phyloP scores from a whole-genome alignment of 2,888 invertebrate species.

The Leptinotarsa rubiginosa region DNA sequence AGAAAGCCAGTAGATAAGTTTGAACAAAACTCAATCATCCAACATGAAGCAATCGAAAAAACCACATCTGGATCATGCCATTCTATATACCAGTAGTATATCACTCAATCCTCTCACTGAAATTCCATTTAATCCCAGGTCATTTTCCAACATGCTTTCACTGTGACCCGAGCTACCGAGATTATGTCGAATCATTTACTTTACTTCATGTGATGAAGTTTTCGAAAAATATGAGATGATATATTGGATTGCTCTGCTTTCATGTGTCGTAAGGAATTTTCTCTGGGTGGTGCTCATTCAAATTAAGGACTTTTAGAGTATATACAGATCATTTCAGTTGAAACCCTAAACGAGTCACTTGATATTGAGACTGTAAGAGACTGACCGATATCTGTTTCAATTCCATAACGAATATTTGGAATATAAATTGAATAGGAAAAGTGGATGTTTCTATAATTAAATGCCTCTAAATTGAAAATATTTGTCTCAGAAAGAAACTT shows the following conservation, averaged over 20 bases:
- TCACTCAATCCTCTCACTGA: constrained; percentile 29
- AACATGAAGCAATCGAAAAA: background rate
- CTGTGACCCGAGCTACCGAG: constrained; percentile 49
- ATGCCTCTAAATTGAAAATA: too few species aligned
- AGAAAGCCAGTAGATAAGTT: background rate
- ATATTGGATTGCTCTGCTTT: constrained; percentile 33
- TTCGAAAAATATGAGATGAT: constrained; percentile 64
- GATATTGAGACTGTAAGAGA: too few species aligned
- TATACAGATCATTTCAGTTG: too few species aligned
- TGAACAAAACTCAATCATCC: background rate
- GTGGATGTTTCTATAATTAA: too few species aligned
- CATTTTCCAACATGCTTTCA: constrained; percentile 57
- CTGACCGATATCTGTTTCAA: too few species aligned
- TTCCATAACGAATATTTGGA: too few species aligned
- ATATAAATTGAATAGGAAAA: too few species aligned
- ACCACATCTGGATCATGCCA: constrained; percentile 2
- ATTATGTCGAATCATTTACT: constrained; percentile 65
- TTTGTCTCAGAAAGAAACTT: too few species aligned
- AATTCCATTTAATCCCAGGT: constrained; percentile 30
- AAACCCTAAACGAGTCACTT: too few species aligned
- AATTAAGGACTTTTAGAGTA: too few species aligned
- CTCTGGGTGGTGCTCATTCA: background rate
- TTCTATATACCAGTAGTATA: constrained; percentile 2
- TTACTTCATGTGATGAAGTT: constrained; percentile 64
- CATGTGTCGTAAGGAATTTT: background rate